Percentiles rank a stretch among this genome's conserved stretches.
phyloP scores from a whole-genome alignment of 2,797 vertebrate species.

The Gouania willdenowi region DNA sequence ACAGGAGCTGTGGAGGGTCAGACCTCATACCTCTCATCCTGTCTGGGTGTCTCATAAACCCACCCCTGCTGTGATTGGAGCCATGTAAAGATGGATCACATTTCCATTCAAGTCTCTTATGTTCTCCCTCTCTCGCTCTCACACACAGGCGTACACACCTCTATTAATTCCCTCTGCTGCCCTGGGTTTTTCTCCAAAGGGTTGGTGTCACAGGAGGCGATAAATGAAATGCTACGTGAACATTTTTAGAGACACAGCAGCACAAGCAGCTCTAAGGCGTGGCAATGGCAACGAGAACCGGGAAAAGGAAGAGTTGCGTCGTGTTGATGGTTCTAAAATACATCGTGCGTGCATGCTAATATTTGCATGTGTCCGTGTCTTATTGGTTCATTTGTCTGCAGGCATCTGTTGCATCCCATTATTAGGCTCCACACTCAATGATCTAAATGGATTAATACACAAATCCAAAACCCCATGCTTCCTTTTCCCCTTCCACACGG shows the following conservation, averaged over 20 bases:
- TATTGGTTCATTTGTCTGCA: neutral
- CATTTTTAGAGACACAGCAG: constrained; percentile 5
- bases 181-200: constrained; percentile 33
- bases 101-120: constrained; percentile 46
- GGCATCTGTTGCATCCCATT: constrained; percentile 63
- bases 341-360: no score
- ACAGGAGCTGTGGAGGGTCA: constrained; percentile 10
- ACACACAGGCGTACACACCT: constrained; percentile 7
- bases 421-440: constrained; percentile 36
- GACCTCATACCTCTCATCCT: constrained; percentile 14
- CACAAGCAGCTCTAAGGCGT: constrained; percentile 14
- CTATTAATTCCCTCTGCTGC: constrained; percentile 19
- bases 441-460: constrained; percentile 15
- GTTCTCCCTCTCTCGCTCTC: no score
- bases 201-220: constrained; percentile 32
- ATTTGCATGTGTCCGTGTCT: neutral
- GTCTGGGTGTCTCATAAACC: constrained; percentile 36
- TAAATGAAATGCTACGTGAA: constrained; percentile 28
- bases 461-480: constrained; percentile 16
- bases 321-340: neutral
- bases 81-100: constrained; percentile 40
- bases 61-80: constrained; percentile 36
- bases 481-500: constrained; percentile 36
- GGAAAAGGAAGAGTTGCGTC: neutral
- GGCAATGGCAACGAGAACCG: neutral